phyloP scores from a whole-genome alignment of 2,797 vertebrate genomes.

The Acanthurus tractus region DNA sequence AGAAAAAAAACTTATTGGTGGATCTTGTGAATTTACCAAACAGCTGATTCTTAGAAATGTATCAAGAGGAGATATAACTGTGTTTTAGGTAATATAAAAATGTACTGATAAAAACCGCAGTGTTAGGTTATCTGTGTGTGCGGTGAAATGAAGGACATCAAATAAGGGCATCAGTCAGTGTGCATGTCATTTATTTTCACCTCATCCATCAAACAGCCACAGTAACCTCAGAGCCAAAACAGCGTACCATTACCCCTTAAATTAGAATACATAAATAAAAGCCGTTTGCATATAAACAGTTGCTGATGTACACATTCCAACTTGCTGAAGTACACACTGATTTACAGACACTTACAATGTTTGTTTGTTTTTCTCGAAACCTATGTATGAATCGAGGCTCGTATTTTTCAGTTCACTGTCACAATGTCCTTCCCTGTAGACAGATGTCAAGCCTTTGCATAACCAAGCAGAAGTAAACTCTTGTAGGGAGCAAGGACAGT shows the following conservation, averaged over 20 bases:
- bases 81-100: conserved; percentile 5
- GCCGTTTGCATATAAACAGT: conserved; percentile 82
- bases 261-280: conserved; percentile 86
- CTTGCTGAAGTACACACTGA: conserved; percentile 61
- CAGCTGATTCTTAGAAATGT: background rate
- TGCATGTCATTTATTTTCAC: conserved; percentile 80
- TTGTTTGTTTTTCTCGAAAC: conserved; percentile 48
- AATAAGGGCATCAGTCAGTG: conserved; percentile 58
- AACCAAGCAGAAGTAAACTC: conserved; percentile 68
- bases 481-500: conserved; percentile 40
- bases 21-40: background rate
- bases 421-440: conserved; percentile 38
- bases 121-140: conserved; percentile 15
- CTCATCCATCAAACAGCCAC: conserved; percentile 68
- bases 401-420: conserved; percentile 42
- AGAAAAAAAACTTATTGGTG: too few species aligned
- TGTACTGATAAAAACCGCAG: conserved; percentile 2
- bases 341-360: conserved; percentile 61
- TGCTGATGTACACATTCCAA: conserved; percentile 79
- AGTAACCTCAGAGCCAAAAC: conserved; percentile 61
- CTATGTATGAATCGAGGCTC: conserved; percentile 49
- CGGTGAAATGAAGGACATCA: conserved; percentile 38
- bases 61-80: background rate
- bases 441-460: conserved; percentile 70
- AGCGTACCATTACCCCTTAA: conserved; percentile 76